These are phyloP conservation scores for Platycheirus rosarum DNA, from an alignment of 2,888 invertebrate species.

Conservation along the genomic window DNA sequence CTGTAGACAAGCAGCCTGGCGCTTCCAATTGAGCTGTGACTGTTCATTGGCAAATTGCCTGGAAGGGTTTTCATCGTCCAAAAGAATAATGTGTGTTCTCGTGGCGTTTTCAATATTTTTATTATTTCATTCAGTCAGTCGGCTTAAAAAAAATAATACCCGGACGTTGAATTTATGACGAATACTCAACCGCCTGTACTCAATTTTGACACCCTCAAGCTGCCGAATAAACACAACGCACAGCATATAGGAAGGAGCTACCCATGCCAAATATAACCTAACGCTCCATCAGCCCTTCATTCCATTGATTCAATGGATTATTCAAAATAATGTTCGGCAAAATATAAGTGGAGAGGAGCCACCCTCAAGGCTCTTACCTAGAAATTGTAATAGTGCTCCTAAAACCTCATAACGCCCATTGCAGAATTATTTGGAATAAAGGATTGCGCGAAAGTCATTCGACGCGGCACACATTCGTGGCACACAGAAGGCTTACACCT, in stretches of 20 bases:
- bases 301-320: conserved; percentile 63
- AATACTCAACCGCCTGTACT: conserved; percentile 65
- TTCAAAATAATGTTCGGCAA: conserved; percentile 61
- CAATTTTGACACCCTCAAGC: conserved; percentile 69
- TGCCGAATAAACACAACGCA: conserved; percentile 50
- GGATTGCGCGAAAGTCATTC: conserved; percentile 54
- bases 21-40: conserved; percentile 65
- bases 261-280: neutral
- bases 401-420: conserved; percentile 64
- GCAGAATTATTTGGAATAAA: conserved; percentile 61
- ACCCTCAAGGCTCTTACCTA: conserved; percentile 10
- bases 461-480: conserved; percentile 33
- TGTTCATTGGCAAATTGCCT: conserved; percentile 69
- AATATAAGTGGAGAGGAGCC: conserved; percentile 33
- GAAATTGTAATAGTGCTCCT: conserved; percentile 62
- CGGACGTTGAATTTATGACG: conserved; percentile 43
- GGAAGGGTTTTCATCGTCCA: conserved; percentile 68
- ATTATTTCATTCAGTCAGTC: conserved; percentile 40
- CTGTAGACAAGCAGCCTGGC: conserved; percentile 67
- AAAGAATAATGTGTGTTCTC: conserved; percentile 31
- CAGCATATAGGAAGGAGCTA: neutral
- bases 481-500: conserved; percentile 58
- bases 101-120: conserved; percentile 37
- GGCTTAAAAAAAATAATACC: conserved; percentile 19
- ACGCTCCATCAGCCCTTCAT: neutral